These are phyloP conservation scores for Myathropa florea DNA, from an alignment of 2,888 invertebrate genomes.

Conservation along the genomic window DNA sequence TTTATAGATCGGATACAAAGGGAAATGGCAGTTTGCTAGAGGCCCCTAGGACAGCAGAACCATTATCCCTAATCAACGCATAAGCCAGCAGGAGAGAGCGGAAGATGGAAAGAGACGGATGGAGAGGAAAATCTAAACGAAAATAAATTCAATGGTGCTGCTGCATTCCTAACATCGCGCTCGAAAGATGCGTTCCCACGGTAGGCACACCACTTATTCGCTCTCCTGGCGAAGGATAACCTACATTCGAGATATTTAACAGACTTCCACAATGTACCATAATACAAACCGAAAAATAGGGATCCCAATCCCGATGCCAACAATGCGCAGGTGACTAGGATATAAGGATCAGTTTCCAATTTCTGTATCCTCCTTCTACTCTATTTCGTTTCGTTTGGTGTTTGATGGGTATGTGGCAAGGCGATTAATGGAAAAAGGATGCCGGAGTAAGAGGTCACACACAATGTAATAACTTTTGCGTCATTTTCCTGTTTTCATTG, in stretches of 20 bases:
- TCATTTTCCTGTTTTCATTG: constrained; percentile 63
- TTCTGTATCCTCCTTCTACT: constrained; percentile 51
- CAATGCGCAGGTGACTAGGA: constrained; percentile 70
- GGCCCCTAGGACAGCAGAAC: constrained; percentile 63
- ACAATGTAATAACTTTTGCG: constrained; percentile 67
- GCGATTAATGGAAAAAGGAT: constrained; percentile 59
- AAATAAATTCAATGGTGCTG: constrained; percentile 68
- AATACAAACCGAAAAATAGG: constrained; percentile 8
- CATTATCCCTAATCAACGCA: constrained; percentile 70
- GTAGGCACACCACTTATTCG: constrained; percentile 25
- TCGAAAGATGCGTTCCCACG: constrained; percentile 61
- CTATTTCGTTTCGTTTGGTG: constrained; percentile 14
- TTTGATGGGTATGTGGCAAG: constrained; percentile 23
- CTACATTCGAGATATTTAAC: constrained; percentile 60
- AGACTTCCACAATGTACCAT: constrained; percentile 59
- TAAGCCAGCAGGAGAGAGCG: neutral
- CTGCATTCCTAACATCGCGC: constrained; percentile 60
- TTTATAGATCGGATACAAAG: constrained; percentile 51
- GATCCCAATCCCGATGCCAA: constrained; percentile 53
- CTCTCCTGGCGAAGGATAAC: constrained; percentile 50
- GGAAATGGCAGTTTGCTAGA: constrained; percentile 56
- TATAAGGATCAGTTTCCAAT: constrained; percentile 65
- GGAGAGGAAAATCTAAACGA: constrained; percentile 63
- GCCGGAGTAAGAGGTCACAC: constrained; percentile 57
- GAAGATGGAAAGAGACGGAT: neutral